Evolutionary conservation across 2,797 vertebrate genomes (phyloP).

Genomic region (Acanthis flammea): DNA sequence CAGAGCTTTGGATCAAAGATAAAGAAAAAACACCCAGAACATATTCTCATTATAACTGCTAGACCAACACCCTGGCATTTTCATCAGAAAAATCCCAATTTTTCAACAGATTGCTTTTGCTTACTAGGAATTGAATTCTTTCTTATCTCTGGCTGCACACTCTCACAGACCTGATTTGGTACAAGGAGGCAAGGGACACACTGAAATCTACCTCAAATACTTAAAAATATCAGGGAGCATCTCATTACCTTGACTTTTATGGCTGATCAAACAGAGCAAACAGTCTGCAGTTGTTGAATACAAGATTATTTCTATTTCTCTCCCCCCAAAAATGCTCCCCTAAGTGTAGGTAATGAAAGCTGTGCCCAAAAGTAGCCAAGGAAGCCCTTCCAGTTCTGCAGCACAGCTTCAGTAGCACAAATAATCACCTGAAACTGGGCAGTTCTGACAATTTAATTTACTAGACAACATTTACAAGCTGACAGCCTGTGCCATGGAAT

Average conservation of each 20-base stretch:
- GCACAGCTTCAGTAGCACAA: not conserved
- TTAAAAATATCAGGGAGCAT: not conserved
- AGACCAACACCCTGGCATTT: not conserved
- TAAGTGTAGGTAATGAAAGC: not conserved
- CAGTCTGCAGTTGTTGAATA: not conserved
- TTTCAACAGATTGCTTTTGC: not conserved
- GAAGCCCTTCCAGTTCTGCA: not conserved
- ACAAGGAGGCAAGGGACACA: not conserved
- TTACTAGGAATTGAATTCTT: not conserved
- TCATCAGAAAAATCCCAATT: not conserved
- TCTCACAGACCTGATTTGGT: not conserved
- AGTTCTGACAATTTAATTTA: slow-evolving; percentile 39
- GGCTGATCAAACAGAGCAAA: not conserved
- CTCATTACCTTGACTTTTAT: not conserved
- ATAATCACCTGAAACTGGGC: not conserved
- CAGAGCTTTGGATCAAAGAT: not conserved
- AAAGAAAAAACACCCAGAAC: not conserved
- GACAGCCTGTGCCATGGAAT: slow-evolving; percentile 30
- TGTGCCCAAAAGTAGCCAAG: not conserved
- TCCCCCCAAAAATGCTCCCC: not conserved
- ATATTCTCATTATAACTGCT: not conserved
- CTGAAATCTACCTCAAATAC: not conserved
- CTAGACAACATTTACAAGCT: not conserved
- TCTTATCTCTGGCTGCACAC: not conserved
- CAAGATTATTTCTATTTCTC: not conserved